Evolutionary conservation across 1,140 invertebrate genomes (phyloP), one percentile per base, ranked within the genome.

Genomic region (Planococcus citri): DNA sequence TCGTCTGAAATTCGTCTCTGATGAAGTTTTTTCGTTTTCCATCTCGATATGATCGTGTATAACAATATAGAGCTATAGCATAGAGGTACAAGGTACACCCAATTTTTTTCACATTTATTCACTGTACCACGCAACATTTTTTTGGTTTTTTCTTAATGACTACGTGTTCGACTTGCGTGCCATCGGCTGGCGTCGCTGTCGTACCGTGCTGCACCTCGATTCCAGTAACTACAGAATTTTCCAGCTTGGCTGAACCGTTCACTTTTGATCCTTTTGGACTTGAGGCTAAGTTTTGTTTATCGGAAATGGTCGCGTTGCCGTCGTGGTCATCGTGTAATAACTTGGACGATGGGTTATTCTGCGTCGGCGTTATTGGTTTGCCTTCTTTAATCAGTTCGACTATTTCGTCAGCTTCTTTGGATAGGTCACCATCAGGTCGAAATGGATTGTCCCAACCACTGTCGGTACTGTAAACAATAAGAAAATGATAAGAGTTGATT

Each of bases 371-470:
- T 75, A 91, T 90, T 64, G 89, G 89, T 76, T 90, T 90, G 57
- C 90, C 90, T 71, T 90, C 91, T 80, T 93, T 93, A 78, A 95
- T 95, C 79, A 94, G 83, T 75, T 94, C 91, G 27, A 97, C 92
- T 74, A 98, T 95, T 80, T 95, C 91, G 78, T 97, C 94, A 20
- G 94, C 94, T 80, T 98, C 95, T 75, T 90, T 85, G 73, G 90
- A 94, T 72, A 98, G 80, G 79, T 97, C 92, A 64, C 94, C 94
- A 75, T 95, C 94, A 4, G 94, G 94, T 78, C 93, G 87, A 83
- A 97, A 98, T 27, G 94, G 94, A 80, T 97, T 98, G 79, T 98
- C 95, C 87, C 93, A 93, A 64, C 92, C 92, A 77, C 90, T 95
- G 76, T 97, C 94, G 74, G 89, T 89, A 79, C 94, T 97, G 84